A percentile compares a stretch with the other conserved stretches of the same genome.
Conservation (phyloP, 2,797 vertebrate species). For the Enteromius viviparus region DNA sequence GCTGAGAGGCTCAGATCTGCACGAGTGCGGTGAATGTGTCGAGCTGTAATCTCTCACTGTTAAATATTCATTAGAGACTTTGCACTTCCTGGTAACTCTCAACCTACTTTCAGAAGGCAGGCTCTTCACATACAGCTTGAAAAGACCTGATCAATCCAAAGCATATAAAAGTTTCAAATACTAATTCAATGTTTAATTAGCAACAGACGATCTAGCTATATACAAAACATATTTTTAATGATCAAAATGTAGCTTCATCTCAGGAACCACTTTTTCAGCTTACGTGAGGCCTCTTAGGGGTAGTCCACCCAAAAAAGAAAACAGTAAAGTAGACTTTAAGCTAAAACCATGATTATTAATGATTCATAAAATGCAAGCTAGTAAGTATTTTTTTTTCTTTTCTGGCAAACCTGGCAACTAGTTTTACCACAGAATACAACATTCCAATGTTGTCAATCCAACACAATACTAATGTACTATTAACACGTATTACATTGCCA, state of each 20-base stretch:
- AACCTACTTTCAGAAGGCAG: conserved; percentile 29
- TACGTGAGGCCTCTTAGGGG: neutral
- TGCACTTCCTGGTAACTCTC: conserved; percentile 29
- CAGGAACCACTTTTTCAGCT: neutral
- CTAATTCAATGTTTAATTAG: neutral
- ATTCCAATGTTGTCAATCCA: neutral
- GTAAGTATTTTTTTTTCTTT: neutral
- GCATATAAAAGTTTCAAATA: neutral
- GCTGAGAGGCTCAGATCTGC: conserved; percentile 10
- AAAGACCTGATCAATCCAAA: neutral
- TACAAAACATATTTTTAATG: neutral
- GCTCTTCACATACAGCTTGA: conserved; percentile 7
- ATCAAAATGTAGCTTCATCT: neutral
- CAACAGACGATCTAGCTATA: neutral
- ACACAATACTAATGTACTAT: neutral
- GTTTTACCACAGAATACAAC: too few relatives aligned
- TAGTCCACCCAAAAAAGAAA: neutral
- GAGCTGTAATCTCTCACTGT: conserved; percentile 19
- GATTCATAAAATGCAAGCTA: too few relatives aligned
- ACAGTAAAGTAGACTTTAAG: neutral
- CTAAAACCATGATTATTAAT: neutral
- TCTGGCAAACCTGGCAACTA: neutral
- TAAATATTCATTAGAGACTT: conserved; percentile 47
- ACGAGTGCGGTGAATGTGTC: neutral
- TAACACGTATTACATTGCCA: neutral